Base-by-base conservation (phyloP, 2,113 vertebrate species). In the Zosterops borbonicus region DNA sequence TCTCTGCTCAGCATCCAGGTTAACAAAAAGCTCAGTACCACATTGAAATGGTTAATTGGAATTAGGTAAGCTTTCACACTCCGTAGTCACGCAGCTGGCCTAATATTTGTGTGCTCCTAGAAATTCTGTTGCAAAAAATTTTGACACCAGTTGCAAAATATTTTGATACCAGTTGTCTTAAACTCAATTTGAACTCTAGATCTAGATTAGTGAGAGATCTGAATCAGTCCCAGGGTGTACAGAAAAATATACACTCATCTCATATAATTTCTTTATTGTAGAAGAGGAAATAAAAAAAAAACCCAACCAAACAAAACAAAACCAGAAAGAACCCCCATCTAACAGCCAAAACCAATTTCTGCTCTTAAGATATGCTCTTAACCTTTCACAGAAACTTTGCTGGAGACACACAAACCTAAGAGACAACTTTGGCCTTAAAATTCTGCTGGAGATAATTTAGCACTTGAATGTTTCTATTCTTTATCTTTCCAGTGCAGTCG, bases 261-360 rank as follows among this genome's bases (percentile, higher is more conserved):
- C 1, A 3, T 21, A 23, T 12, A 5, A 46, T 80, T 79, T 62
- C 16, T 60, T 37, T 23, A 33, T 16, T 55, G 35, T 3, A 14
- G n/a, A n/a, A 2, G 4, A 41, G 9, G 28, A 68, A 59, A 52
- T 9, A 49, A 58, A 35, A 7, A 39, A 39, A 5, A 35, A 44
- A 56, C 6, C 52, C 20, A 80, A 58, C 4, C 6, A 42, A 73
- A 35, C 9, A 23, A 44, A 58, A 31, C 11, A 65, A 50, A 55
- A 18, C 13, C 23, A 25, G 11, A 25, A 39, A 24, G 39, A 63
- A 10, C 5, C 0, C 2, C 12, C 11, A 39, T 19, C 58, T 19
- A 64, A 52, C 8, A 12, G 17, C 7, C 17, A 83, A 39, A 44
- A 44, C 0, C 11, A 47, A 63, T 46, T 75, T 89, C 55, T 69